Evolutionary conservation across 2,113 vertebrate species (phyloP).

Genomic region (Aspidoscelis tigris): DNA sequence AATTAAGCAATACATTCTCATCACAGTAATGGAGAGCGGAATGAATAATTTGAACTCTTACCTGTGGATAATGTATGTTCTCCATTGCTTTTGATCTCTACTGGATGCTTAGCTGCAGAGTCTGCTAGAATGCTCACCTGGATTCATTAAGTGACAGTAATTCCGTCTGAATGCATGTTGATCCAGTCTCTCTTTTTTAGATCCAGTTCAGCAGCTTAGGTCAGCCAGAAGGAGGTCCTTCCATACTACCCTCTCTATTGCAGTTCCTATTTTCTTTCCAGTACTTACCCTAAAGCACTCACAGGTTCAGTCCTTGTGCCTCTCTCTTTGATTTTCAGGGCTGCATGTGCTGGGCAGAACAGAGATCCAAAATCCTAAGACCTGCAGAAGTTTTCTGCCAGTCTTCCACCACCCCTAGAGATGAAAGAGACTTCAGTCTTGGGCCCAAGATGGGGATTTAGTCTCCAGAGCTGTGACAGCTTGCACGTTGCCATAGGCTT

Average conservation of each 20-base stretch:
- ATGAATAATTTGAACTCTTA: neutral
- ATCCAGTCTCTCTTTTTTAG: neutral
- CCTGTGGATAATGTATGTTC: neutral
- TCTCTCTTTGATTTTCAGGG: conserved; percentile 22
- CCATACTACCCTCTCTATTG: neutral
- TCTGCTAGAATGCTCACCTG: neutral
- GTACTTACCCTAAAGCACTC: conserved; percentile 18
- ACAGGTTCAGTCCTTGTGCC: accelerated
- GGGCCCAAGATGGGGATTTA: conserved; percentile 19
- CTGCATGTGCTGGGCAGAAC: accelerated
- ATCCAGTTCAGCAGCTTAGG: neutral
- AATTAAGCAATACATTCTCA: neutral
- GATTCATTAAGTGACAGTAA: neutral
- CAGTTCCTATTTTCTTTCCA: neutral
- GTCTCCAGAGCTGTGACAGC: conserved; percentile 47
- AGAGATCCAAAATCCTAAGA: accelerated
- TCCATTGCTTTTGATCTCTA: conserved; percentile 16
- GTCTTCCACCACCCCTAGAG: accelerated
- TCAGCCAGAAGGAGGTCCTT: neutral
- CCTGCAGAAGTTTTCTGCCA: accelerated
- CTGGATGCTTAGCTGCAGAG: neutral
- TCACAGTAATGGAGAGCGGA: neutral
- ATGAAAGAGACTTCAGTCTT: neutral
- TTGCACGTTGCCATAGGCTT: conserved; percentile 21
- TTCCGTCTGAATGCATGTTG: neutral